A percentile compares a stretch with the other conserved stretches of the same genome.
Conservation (phyloP, 2,888 invertebrate species). For the Aricia artaxerxes region DNA sequence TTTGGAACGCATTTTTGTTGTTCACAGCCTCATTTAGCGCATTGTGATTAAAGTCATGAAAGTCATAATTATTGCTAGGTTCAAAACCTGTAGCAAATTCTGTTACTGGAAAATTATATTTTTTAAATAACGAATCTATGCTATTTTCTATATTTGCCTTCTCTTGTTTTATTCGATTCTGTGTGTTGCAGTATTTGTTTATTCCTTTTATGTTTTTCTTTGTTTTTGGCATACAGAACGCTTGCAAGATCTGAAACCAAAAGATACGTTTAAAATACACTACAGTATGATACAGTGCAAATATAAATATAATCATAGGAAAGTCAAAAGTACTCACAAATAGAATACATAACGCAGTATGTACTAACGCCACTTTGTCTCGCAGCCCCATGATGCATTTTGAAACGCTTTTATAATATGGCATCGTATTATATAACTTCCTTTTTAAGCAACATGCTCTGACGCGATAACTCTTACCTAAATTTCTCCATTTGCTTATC, state of each 20-base stretch:
- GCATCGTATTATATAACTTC: conserved; percentile 24
- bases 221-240: conserved; percentile 22
- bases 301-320: conserved; percentile 11
- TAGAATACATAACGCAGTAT: conserved; percentile 45
- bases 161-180: conserved; percentile 24
- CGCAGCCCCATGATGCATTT: conserved; percentile 54
- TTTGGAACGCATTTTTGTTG: conserved; percentile 4
- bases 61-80: conserved; percentile 33
- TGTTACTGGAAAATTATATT: conserved; percentile 54
- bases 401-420: conserved; percentile 29
- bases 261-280: not conserved
- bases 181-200: conserved; percentile 15
- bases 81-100: conserved; percentile 47
- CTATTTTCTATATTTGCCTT: conserved; percentile 25
- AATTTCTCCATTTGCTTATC: conserved; percentile 28
- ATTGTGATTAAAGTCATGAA: conserved; percentile 34
- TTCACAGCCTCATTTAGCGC: not conserved
- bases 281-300: not conserved
- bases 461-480: conserved; percentile 28
- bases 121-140: conserved; percentile 41
- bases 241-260: conserved; percentile 13
- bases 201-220: conserved; percentile 20
- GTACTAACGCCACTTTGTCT: conserved; percentile 52
- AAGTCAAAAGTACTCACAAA: conserved; percentile 50
- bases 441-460: conserved; percentile 17